These are phyloP conservation scores for Drosophila imparisetae DNA, from an alignment of 2,888 invertebrate species.

Conservation along the genomic window DNA sequence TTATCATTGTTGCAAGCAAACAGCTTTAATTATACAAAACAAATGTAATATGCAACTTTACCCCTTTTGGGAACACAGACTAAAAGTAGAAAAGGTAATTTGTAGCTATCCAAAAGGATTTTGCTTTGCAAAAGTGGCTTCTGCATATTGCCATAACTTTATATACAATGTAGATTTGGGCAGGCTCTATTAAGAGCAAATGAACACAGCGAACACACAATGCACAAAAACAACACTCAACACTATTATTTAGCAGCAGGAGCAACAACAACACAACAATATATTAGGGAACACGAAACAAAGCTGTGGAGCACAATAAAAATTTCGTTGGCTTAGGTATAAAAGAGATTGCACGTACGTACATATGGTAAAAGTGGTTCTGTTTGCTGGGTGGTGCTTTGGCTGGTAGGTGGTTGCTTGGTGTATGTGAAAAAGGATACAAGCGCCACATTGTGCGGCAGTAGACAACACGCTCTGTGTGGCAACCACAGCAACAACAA, in stretches of 20 bases:
- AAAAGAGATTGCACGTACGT: constrained; percentile 26
- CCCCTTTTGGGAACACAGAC: neutral
- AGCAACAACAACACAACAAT: constrained; percentile 22
- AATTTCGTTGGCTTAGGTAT: constrained; percentile 72
- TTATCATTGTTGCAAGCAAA: neutral
- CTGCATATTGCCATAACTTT: constrained; percentile 30
- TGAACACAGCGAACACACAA: constrained; percentile 43
- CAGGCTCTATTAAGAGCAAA: constrained; percentile 60
- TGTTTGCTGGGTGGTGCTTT: constrained; percentile 11
- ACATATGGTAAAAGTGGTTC: constrained; percentile 34
- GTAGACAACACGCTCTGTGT: constrained; percentile 39
- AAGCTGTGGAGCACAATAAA: constrained; percentile 51
- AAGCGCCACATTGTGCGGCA: constrained; percentile 50
- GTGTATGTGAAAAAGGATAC: constrained; percentile 46
- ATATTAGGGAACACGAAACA: constrained; percentile 35
- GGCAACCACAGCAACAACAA: constrained; percentile 20
- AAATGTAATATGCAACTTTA: neutral
- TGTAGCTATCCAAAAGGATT: constrained; percentile 20
- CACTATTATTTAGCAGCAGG: constrained; percentile 45
- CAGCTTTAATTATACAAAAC: neutral
- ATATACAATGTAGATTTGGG: constrained; percentile 3
- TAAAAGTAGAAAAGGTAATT: constrained; percentile 23
- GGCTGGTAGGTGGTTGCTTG: constrained; percentile 7
- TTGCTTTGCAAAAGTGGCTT: constrained; percentile 9
- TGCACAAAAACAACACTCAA: constrained; percentile 34